These are phyloP conservation scores for Nothobranchius furzeri DNA, from an alignment of 2,113 vertebrate species.

Conservation along the genomic window DNA sequence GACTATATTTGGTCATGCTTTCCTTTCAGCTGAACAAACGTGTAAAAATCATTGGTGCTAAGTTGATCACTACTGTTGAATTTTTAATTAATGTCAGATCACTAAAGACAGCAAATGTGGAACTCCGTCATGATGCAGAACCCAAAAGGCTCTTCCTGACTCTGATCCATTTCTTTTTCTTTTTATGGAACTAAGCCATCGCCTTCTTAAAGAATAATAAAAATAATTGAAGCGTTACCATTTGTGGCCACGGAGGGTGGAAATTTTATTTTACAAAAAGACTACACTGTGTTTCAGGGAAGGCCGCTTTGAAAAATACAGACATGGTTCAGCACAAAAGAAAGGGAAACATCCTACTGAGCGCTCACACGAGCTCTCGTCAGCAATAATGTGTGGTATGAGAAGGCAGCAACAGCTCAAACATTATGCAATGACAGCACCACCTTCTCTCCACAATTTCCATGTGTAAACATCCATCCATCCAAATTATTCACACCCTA, in stretches of 20 bases:
- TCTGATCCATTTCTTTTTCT: background rate
- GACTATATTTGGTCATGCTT: no score
- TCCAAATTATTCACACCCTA: conserved; percentile 14
- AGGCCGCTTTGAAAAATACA: background rate
- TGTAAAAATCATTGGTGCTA: no score
- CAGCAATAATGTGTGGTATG: conserved; percentile 1
- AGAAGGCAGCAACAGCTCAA: conserved; percentile 5
- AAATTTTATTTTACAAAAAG: background rate
- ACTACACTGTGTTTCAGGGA: background rate
- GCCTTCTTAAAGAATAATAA: background rate
- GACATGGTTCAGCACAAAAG: background rate
- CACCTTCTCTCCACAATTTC: conserved; percentile 6
- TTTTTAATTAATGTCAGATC: no score
- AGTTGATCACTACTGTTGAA: no score
- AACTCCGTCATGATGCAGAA: no score
- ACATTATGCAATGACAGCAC: background rate
- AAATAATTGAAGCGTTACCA: background rate
- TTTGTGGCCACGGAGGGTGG: background rate
- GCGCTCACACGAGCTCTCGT: background rate
- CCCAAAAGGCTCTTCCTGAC: background rate
- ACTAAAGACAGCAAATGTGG: no score
- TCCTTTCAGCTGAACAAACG: no score
- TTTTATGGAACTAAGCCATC: background rate
- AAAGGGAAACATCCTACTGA: background rate
- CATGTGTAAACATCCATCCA: conserved; percentile 6